Percentiles rank a stretch among this genome's conserved stretches.
phyloP scores from a whole-genome alignment of 2,113 vertebrate species.

The Coptodon rendalli region DNA sequence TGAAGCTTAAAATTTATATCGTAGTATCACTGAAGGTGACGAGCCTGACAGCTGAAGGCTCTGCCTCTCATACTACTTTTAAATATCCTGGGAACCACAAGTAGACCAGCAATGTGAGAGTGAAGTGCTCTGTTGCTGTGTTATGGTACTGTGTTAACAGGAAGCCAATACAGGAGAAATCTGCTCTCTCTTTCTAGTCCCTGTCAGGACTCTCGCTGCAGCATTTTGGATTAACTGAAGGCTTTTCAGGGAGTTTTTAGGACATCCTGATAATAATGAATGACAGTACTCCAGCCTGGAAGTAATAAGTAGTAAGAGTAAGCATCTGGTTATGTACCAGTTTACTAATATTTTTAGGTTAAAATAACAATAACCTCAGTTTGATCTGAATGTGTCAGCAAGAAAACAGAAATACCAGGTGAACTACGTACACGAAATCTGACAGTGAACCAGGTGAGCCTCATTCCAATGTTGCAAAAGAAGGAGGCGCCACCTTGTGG shows the following conservation, averaged over 20 bases:
- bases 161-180: rapidly evolving
- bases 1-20: rapidly evolving
- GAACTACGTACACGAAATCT: rapidly evolving
- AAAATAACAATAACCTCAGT: neutral
- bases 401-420: neutral
- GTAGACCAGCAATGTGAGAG: neutral
- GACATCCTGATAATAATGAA: neutral
- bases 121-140: neutral
- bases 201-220: neutral
- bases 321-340: neutral
- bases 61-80: neutral
- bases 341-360: neutral
- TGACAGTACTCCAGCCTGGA: neutral
- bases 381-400: neutral
- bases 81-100: neutral
- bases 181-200: neutral
- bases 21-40: neutral
- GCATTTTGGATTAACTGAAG: rapidly evolving
- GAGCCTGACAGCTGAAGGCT: neutral
- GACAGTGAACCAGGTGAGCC: neutral
- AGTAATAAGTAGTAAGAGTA: neutral
- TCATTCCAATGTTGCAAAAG: neutral
- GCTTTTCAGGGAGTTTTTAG: neutral
- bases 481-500: neutral
- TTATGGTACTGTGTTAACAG: neutral